Evolutionary conservation across 2,797 vertebrate genomes (phyloP), one percentile per base, ranked within the genome.

Genomic region (Erpetoichthys calabaricus): DNA sequence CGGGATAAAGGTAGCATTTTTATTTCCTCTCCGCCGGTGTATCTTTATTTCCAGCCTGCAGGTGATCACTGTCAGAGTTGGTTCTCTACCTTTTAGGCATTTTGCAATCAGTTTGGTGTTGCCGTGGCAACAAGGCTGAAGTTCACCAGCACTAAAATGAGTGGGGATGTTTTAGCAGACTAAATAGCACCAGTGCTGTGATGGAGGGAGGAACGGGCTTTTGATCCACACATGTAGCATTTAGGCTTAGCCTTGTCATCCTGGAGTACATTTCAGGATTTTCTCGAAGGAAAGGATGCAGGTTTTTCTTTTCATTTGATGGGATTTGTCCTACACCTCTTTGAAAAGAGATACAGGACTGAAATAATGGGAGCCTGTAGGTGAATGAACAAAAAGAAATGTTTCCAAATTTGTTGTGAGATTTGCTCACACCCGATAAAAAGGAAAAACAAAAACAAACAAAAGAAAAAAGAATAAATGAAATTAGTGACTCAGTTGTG

Each of bases 21-120:
- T 25, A 25, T 25, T 25, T 25, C 25, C 25, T 25, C 25, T 25
- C 25, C 25, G 25, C 25, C 2, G 25, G 53, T 52, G 55, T 47
- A 60, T 57, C 57, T 47, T 62, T 59, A 49, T 57, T 62, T 47
- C 57, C 60, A 47, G 10, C 41, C 41, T 54, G 41, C 53, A 54
- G 44, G 44, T 54, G 6, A 42, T 43, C 42, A 8, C 5, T 54
- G 53, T 42, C 53, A 54, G 53, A 54, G 5, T 54, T 54, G 1
- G 10, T 54, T 54, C 44, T 54, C 3, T 54, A 49, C 47, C 47
- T 49, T 49, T n/a, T 7, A 49, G 47, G 47, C 47, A 49, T 49
- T 7, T 49, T 49, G n/a, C 47, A 43, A 54, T 54, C 53, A 42
- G 44, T 42, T 54, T 54, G 6, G 6, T 6, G 53, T 54, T 7